These are phyloP conservation scores for Protobothrops flavoviridis DNA, from an alignment of 2,113 vertebrate species.

Conservation along the genomic window DNA sequence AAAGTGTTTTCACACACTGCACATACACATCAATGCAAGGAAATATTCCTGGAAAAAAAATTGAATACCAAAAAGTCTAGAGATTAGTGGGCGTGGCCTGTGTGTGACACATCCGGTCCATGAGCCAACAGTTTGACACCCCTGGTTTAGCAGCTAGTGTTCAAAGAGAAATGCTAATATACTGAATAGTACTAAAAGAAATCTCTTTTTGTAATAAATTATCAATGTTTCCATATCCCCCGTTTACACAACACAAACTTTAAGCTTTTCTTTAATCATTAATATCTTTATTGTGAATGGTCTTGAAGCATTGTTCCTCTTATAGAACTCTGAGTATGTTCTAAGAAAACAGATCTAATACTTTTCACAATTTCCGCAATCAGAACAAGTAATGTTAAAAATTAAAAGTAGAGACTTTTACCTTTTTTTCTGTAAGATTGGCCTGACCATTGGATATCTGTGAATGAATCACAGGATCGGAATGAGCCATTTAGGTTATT, in stretches of 20 bases:
- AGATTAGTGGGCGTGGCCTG: neutral
- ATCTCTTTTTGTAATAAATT: neutral
- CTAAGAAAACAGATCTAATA: neutral
- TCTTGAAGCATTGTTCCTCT: conserved; percentile 22
- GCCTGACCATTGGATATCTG: neutral
- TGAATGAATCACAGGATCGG: neutral
- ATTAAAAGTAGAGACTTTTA: neutral
- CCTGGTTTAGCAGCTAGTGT: neutral
- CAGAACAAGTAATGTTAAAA: neutral
- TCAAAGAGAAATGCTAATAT: conserved; percentile 1
- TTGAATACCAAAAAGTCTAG: neutral
- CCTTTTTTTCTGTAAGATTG: neutral
- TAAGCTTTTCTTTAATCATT: neutral
- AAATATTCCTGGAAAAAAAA: neutral
- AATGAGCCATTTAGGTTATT: neutral
- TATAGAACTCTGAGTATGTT: neutral
- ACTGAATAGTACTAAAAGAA: conserved; percentile 20
- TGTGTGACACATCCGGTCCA: no score
- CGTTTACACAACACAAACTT: conserved; percentile 3
- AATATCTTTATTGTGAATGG: conserved; percentile 5
- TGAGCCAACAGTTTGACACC: no score
- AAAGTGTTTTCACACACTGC: neutral
- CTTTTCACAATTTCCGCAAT: neutral
- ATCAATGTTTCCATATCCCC: neutral
- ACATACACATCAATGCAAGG: neutral